Conservation (phyloP, 2,113 vertebrate species). For the Pseudolaguvia tuberculata region DNA sequence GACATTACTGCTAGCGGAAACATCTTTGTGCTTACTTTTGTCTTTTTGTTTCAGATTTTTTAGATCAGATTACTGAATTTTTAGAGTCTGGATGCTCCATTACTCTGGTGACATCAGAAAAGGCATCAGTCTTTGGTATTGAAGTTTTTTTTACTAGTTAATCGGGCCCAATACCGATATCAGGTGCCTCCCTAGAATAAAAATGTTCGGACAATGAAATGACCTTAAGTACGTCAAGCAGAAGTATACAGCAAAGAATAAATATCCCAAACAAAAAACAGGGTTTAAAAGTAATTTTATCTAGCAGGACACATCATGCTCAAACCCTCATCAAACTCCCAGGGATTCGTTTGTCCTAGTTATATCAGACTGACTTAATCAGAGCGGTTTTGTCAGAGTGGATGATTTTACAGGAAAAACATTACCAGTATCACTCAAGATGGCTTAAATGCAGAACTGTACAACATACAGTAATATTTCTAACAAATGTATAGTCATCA, state of each 20-base stretch:
- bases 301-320: conserved; percentile 17
- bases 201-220: background rate
- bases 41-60: too few relatives aligned
- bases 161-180: too few relatives aligned
- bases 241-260: conserved; percentile 25
- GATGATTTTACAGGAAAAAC: conserved; percentile 17
- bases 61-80: too few relatives aligned
- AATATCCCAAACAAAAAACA: background rate
- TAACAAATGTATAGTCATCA: conserved; percentile 49
- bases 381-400: conserved; percentile 14
- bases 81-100: too few relatives aligned
- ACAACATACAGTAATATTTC: conserved; percentile 48
- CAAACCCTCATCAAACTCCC: conserved; percentile 11
- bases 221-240: background rate
- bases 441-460: conserved; percentile 42
- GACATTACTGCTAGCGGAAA: too few relatives aligned
- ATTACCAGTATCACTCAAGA: conserved; percentile 49
- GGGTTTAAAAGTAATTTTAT: background rate
- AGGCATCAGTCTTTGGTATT: too few relatives aligned
- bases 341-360: conserved; percentile 19
- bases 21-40: too few relatives aligned
- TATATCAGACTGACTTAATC: conserved; percentile 22
- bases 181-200: background rate
- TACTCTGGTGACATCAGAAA: too few relatives aligned
- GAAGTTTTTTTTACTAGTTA: too few relatives aligned